phyloP scores from a whole-genome alignment of 2,797 vertebrate genomes.

The Typhlichthys subterraneus region DNA sequence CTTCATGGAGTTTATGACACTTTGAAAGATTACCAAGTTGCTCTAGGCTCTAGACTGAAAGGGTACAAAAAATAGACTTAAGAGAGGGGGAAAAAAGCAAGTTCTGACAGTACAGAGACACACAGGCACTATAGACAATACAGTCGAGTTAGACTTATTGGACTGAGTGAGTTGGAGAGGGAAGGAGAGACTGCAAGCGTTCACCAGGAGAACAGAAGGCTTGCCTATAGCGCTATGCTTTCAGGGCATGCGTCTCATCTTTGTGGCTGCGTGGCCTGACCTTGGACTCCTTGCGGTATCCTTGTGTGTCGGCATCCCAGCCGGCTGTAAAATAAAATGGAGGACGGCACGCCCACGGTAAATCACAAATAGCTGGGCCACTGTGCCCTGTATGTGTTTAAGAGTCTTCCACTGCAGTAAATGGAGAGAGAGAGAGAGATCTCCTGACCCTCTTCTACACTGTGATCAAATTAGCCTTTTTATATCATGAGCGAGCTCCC shows the following conservation, averaged over 20 bases:
- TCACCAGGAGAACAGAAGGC: constrained; percentile 16
- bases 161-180: not conserved
- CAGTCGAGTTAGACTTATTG: not conserved
- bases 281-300: constrained; percentile 72
- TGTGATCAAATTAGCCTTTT: constrained; percentile 42
- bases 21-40: not conserved
- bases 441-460: constrained; percentile 25
- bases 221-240: constrained; percentile 26
- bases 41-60: too few species aligned
- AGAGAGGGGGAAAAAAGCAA: not conserved
- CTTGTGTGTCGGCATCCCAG: constrained; percentile 68
- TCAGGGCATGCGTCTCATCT: constrained; percentile 45
- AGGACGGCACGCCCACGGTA: constrained; percentile 67
- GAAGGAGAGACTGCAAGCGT: constrained; percentile 11
- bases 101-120: constrained; percentile 1
- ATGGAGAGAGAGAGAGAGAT: constrained; percentile 32
- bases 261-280: constrained; percentile 63
- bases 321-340: constrained; percentile 80
- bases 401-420: constrained; percentile 59
- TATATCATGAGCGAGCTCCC: constrained; percentile 24
- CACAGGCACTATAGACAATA: not conserved
- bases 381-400: constrained; percentile 58
- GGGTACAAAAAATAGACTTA: not conserved
- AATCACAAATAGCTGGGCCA: constrained; percentile 70
- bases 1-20: too few species aligned